Evolutionary conservation across 2,797 vertebrate genomes (phyloP), one percentile per base, ranked within the genome.

Genomic region (Pseudotriccus pelzelni): DNA sequence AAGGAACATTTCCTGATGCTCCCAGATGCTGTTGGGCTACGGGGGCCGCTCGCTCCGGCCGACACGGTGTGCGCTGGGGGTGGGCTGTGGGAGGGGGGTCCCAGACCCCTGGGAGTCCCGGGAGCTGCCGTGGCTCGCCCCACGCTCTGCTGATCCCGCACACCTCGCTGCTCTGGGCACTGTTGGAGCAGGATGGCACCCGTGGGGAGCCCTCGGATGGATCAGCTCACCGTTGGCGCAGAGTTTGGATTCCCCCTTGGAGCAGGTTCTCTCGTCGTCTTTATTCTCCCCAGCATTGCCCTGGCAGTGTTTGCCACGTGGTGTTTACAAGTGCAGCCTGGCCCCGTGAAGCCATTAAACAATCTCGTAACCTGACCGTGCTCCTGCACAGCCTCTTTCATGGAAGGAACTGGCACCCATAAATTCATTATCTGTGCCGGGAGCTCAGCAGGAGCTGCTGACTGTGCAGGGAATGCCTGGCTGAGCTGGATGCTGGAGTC

Each of bases 51-150:
- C 7, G 47, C 11, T 9, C 18, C 2, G 2, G 22, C 53, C 3
- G 4, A 32, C 2, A 4, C 1, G 1, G 73, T 4, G 1, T n/a
- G 46, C 3, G 3, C 60, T 0, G 19, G 25, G 59, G 7, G 39
- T 39, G 56, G 20, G 62, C 84, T 52, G 39, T 9, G 19, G 47
- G 34, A 21, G 32, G 20, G 64, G 28, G 17, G 44, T 22, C 22
- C 37, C 46, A 12, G 44, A 5, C 39, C 28, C 27, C 23, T 5
- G 14, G 32, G 18, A 5, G 28, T 39, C 22, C 50, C 1, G 4
- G 60, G 63, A 47, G 24, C 44, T 41, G 67, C 14, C 28, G 9
- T 20, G 30, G 50, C 49, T 49, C 1, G 0, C 59, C 44, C 59
- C 7, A 14, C 19, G 76, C n/a, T 0, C 1, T 10, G 44, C 80